Evolutionary conservation across 2,113 vertebrate species (phyloP).

Genomic region (Neodontobutis hainanensis): DNA sequence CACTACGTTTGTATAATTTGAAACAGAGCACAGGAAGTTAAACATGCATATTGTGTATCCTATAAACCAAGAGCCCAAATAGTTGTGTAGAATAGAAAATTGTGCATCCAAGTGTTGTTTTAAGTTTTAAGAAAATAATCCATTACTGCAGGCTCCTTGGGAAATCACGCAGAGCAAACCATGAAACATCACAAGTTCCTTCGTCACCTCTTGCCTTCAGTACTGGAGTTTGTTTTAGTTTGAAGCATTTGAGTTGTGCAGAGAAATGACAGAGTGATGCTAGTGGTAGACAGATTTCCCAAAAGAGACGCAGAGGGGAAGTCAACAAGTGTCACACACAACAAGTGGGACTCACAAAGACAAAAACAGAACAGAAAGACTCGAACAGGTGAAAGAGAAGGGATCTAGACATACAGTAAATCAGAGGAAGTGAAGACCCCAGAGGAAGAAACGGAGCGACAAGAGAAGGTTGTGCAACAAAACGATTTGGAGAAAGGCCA

Average conservation of each 20-base stretch:
- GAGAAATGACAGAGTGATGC: slow-evolving; percentile 43
- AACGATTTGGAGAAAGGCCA: background rate
- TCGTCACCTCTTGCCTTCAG: slow-evolving; percentile 17
- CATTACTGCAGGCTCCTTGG: too few relatives aligned
- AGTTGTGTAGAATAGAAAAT: too few relatives aligned
- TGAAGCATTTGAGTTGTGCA: slow-evolving; percentile 25
- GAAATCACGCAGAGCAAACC: background rate
- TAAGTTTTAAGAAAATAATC: too few relatives aligned
- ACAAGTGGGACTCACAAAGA: slow-evolving; percentile 26
- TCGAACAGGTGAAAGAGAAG: background rate
- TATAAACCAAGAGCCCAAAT: too few relatives aligned
- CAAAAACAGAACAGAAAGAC: background rate
- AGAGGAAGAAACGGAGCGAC: background rate
- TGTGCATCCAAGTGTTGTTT: too few relatives aligned
- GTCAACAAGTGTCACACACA: slow-evolving; percentile 53
- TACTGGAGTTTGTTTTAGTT: slow-evolving; percentile 10
- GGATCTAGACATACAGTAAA: slow-evolving; percentile 14
- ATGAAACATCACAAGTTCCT: background rate
- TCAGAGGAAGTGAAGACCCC: background rate
- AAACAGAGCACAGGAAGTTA: too few relatives aligned
- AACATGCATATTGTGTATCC: too few relatives aligned
- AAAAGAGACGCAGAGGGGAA: slow-evolving; percentile 25
- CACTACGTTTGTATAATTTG: too few relatives aligned
- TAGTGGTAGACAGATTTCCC: slow-evolving; percentile 34
- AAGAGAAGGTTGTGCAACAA: background rate